phyloP scores from a whole-genome alignment of 1,140 invertebrate species.

The Bathynomus jamesi region DNA sequence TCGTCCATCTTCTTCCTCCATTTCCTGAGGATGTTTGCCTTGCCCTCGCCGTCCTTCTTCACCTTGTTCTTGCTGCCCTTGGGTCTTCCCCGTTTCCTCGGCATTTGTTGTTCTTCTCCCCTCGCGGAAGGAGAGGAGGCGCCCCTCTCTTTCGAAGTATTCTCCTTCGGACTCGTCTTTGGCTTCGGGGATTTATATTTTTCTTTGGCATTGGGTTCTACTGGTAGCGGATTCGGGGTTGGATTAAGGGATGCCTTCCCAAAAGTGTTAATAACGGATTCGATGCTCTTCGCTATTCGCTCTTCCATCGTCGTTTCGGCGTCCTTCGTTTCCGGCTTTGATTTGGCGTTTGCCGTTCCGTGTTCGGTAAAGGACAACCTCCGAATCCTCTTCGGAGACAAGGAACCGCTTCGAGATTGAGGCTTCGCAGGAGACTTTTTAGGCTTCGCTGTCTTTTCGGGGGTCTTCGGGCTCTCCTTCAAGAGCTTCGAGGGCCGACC shows the following conservation, averaged over 20 bases:
- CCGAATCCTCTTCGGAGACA: not conserved
- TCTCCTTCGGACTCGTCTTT: not conserved
- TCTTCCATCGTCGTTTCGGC: not conserved
- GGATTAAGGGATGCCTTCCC: not conserved
- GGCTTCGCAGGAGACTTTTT: not conserved
- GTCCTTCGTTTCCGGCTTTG: not conserved
- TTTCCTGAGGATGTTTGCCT: constrained; percentile 7
- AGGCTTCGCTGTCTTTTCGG: not conserved
- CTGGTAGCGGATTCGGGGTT: not conserved
- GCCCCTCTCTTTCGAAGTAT: not conserved
- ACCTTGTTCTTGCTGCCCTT: constrained; percentile 35
- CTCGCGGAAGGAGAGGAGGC: not conserved
- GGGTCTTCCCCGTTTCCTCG: constrained; percentile 20
- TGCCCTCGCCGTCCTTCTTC: constrained; percentile 19
- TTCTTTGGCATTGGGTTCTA: not conserved
- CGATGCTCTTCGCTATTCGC: not conserved
- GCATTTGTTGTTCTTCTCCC: not conserved
- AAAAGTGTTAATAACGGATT: not conserved
- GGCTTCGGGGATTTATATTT: not conserved
- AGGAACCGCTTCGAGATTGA: not conserved
- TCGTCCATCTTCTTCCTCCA: constrained; percentile 10
- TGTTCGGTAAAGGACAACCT: not conserved
- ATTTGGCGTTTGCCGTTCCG: not conserved
- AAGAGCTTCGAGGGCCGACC: not conserved
- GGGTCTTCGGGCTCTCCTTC: too few relatives aligned